Evolutionary conservation across 2,888 invertebrate genomes (phyloP), one percentile per base, ranked within the genome.

Genomic region (Nephrotoma flavescens): DNA sequence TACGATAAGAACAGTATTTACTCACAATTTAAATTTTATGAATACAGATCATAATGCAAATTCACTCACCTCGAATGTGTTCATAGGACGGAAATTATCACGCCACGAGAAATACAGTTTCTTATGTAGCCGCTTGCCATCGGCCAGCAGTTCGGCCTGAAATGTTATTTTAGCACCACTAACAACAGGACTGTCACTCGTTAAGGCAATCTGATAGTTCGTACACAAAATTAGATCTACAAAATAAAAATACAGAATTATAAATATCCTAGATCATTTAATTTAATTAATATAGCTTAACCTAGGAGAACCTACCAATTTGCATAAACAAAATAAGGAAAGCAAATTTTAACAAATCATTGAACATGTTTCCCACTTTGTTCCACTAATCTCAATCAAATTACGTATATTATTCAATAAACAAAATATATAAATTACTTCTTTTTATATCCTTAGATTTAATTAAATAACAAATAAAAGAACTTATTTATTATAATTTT

Each of bases 101-200:
- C 89, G 90, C 93, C 95, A 96, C 4, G 87, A 88, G 89, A 92
- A 95, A 45, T 89, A 91, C 91, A 93, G 96, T 0, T 89, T 89
- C 19, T 92, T 93, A 4, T 89, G 89, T 86, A 92, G 92, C 6
- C 92, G 90, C 86, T 89, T 88, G 0, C 88, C 88, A 15, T 91
- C 91, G 86, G 92, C 91, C 47, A 90, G 91, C 41, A 96, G 91
- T 88, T 93, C 92, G 19, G 95, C 95, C 88, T 91, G 93, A 89
- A 97, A 95, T 88, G 94, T 94, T 83, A 96, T 93, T 86, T 93
- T 94, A 4, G 95, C 95, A 41, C 96, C 97, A 86, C 94, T 91
- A 15, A 96, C 94, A n/a, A 94, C 94, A 85, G 95, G 95, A 7
- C 95, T 94, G 91, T 95, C 93, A 88, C 93, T 93, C 11, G 92